A percentile compares a stretch with the other conserved stretches of the same genome.
Conservation (phyloP, 2,113 vertebrate genomes). For the Phasianus colchicus region DNA sequence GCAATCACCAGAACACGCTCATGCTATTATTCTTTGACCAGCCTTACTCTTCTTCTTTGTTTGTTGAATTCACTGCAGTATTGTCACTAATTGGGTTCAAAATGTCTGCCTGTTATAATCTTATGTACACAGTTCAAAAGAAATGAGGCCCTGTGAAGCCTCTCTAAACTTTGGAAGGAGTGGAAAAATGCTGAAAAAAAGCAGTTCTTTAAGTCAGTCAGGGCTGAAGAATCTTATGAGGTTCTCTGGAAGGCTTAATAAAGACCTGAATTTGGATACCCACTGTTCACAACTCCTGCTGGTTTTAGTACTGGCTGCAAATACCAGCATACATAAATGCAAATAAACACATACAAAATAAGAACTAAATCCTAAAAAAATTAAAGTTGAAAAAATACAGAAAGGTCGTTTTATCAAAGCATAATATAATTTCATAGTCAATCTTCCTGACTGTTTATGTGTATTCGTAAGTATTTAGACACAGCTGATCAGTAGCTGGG, state of each 20-base stretch:
- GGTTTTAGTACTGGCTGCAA: neutral
- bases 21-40: neutral
- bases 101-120: neutral
- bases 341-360: neutral
- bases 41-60: neutral
- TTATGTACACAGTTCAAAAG: neutral
- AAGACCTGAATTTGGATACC: neutral
- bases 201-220: neutral
- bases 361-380: neutral
- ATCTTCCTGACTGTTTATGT: neutral
- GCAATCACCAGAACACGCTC: neutral
- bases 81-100: neutral
- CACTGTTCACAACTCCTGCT: neutral
- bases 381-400: neutral
- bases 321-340: neutral
- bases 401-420: neutral
- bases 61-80: neutral
- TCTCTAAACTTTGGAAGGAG: neutral
- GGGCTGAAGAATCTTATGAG: neutral
- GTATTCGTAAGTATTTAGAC: neutral
- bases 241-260: neutral
- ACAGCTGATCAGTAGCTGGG: conserved; percentile 32
- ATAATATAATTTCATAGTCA: neutral
- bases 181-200: neutral
- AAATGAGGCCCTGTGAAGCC: neutral